Percentiles rank a stretch among this genome's conserved stretches.
Conservation (phyloP, 2,888 invertebrate genomes). For the Tenthredo livida region DNA sequence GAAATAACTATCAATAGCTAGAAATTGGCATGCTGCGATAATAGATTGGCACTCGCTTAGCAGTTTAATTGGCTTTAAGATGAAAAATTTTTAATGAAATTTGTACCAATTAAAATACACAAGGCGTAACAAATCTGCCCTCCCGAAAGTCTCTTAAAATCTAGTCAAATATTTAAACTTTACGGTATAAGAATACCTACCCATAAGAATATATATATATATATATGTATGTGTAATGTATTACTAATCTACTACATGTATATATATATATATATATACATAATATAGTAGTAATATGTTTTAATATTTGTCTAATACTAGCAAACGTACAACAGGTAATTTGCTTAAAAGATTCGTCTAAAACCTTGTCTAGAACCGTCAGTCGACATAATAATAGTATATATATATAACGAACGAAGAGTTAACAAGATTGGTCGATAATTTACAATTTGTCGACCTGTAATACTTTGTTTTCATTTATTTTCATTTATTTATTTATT, state of each 20-base stretch:
- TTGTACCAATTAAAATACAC: conserved; percentile 16
- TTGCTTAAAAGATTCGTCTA: conserved; percentile 68
- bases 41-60: conserved; percentile 47
- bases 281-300: conserved; percentile 13
- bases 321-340: conserved; percentile 67
- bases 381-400: conserved; percentile 70
- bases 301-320: conserved; percentile 57
- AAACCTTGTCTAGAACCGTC: conserved; percentile 70
- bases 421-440: conserved; percentile 66
- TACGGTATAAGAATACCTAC: conserved; percentile 64
- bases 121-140: conserved; percentile 44
- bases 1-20: conserved; percentile 29
- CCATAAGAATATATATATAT: conserved; percentile 50
- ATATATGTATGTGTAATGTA: conserved; percentile 54
- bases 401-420: conserved; percentile 65
- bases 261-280: neutral
- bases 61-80: conserved; percentile 19
- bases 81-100: neutral
- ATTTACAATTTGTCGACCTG: conserved; percentile 37
- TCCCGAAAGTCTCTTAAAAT: conserved; percentile 55
- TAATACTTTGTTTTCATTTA: conserved; percentile 38
- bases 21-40: conserved; percentile 47
- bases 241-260: conserved; percentile 54
- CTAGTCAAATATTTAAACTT: conserved; percentile 67
- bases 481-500: neutral